Evolutionary conservation across 1,140 invertebrate genomes (phyloP), one percentile per base, ranked within the genome.

Genomic region (Aphelinus atriplicis): DNA sequence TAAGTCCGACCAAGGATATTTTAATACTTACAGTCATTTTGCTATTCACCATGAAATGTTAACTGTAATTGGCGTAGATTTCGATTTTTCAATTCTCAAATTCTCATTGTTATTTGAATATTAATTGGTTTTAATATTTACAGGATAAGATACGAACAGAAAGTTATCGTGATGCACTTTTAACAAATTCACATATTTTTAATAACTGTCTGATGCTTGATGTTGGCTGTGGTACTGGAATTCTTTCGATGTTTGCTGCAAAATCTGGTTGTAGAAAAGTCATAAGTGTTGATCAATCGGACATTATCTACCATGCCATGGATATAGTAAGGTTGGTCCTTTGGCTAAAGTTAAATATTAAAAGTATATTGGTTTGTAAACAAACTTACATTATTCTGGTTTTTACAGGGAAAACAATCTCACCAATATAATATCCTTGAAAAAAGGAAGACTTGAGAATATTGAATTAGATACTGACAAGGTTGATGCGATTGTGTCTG

Each of bases 21-120:
- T 99, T 84, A 95, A 94, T 84, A 96, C 96, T 3, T 99, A 99
- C 86, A 95, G 96, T 73, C 97, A 99, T 89, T 98, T 97, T 90
- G 94, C 95, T 9, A 99, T 99, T 83, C 98, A 99, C 90, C 95
- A 98, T 88, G 96, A 96, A 84, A 97, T 97, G 96, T 86, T 97
- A 7, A 93, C 92, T 76, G 93, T 92, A 89, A 76, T 76, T 61
- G 75, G 69, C 60, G 69, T 76, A 73, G 60, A 74, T 75, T 61
- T 70, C 58, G 75, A 56, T 51, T 75, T 70, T 75, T 77, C 60
- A 45, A 71, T 67, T 55, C 56, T 48, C 51, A 57, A 51, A 42
- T 51, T 48, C 10, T 3, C 26, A 43, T 47, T 67, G 43, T 55
- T 70, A 67, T n/a, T 56, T 55, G 9, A 45, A 62, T 61, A 67